Conservation (phyloP, 2,113 vertebrate genomes). For the Stegostoma tigrinum region DNA sequence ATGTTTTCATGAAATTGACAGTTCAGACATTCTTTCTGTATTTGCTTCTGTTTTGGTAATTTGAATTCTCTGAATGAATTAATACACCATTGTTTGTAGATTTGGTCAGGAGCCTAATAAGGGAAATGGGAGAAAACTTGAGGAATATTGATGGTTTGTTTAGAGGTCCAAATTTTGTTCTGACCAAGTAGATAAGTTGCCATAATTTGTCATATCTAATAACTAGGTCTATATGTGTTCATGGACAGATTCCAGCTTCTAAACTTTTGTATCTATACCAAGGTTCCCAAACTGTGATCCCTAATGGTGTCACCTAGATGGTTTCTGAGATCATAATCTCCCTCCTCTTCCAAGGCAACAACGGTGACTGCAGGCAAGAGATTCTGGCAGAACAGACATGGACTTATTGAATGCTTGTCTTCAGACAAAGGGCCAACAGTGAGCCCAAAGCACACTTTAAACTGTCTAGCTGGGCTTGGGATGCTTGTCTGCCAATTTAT, state of each 20-base stretch:
- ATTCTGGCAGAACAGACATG: not conserved
- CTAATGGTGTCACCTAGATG: not conserved
- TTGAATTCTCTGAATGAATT: not conserved
- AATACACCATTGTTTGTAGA: not conserved
- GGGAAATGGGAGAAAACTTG: not conserved
- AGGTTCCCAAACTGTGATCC: not conserved
- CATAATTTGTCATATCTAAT: not conserved
- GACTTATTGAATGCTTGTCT: not conserved
- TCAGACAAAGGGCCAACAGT: not conserved
- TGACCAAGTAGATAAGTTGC: not conserved
- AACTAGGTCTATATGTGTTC: not conserved
- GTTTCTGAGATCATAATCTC: not conserved
- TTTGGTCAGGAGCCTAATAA: not conserved
- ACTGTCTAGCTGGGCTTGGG: not conserved
- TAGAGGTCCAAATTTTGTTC: not conserved
- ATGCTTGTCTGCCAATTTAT: not conserved
- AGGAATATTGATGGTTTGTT: not conserved
- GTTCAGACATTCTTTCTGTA: not conserved
- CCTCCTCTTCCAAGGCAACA: not conserved
- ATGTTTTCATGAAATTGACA: not conserved
- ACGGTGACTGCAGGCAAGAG: too few species aligned
- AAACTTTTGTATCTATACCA: not conserved
- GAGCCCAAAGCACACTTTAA: not conserved
- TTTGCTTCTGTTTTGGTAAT: not conserved
- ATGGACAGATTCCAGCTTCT: not conserved